Evolutionary conservation across 2,888 invertebrate genomes (phyloP), one percentile per base, ranked within the genome.

Genomic region (Lobophora halterata): DNA sequence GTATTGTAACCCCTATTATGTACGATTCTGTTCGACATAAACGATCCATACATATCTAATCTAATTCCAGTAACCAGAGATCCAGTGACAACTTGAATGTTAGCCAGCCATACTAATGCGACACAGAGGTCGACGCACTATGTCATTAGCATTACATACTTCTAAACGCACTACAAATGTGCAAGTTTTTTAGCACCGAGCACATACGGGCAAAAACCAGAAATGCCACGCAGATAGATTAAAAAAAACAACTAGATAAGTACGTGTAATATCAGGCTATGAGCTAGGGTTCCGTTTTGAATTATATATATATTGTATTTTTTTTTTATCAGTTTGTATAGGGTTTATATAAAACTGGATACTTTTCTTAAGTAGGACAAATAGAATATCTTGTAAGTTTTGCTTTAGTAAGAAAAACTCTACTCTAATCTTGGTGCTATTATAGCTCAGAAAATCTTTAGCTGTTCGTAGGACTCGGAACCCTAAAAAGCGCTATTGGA

Each of bases 171-270:
- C 31, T 40, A 58, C 61, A 59, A 47, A 63, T 61, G 61, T 60
- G 55, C 60, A 49, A 65, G 58, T 66, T 67, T 68, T 68, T 65
- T 38, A 31, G 26, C 31, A 3, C 4, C 8, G 11, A 38, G 46
- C 47, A 39, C 48, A 29, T 42, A 23, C 46, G 27, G 43, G 30
- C 44, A 30, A 47, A 47, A 43, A 39, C 29, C 19, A 24, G 23
- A 19, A 29, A 20, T 37, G 25, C 30, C 25, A 9, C 9, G 18
- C 13, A 30, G 10, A 25, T 13, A 13, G n/a, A n/a, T n/a, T n/a
- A 13, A 24, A n/a, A 6, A 9, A 18, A 11, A 21, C 11, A 7
- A 17, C 11, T 3, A n/a, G 20, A 12, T 21, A 21, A 33, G 19
- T n/a, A 8, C 5, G 13, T 9, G 25, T 19, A n/a, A n/a, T n/a